These are phyloP conservation scores for Sibirionetta formosa DNA, from an alignment of 2,797 vertebrate species.

Conservation along the genomic window DNA sequence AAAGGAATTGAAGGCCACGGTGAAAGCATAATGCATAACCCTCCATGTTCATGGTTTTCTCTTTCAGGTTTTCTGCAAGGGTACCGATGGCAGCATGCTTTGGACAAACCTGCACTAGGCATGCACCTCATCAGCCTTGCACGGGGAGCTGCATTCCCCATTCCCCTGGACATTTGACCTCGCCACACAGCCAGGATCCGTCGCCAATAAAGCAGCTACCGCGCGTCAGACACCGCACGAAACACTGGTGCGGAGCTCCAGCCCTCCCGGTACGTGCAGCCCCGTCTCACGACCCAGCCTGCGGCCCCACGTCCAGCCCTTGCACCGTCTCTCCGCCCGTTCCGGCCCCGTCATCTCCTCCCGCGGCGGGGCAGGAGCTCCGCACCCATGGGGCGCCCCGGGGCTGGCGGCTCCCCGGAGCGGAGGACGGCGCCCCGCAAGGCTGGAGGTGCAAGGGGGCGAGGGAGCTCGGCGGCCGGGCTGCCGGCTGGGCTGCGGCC, in stretches of 20 bases:
- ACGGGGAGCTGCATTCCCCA: background rate
- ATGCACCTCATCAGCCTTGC: background rate
- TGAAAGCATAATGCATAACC: background rate
- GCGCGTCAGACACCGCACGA: rapidly evolving
- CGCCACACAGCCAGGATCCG: rapidly evolving
- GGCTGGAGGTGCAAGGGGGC: background rate
- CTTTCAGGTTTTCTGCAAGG: background rate
- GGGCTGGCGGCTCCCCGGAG: background rate
- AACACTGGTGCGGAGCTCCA: rapidly evolving
- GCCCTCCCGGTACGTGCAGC: rapidly evolving
- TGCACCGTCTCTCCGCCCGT: background rate
- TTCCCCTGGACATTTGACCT: background rate
- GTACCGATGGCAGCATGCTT: background rate
- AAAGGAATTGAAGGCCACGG: background rate
- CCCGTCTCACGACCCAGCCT: too few relatives aligned
- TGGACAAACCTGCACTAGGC: background rate
- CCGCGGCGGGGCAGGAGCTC: background rate
- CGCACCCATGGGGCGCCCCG: background rate
- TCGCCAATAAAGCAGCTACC: background rate
- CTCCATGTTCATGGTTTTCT: background rate
- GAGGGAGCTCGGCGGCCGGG: background rate
- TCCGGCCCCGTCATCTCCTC: background rate
- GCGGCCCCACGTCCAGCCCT: too few relatives aligned
- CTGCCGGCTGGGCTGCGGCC: background rate
- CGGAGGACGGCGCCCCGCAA: background rate